Percentiles rank a stretch among this genome's conserved stretches.
Evolutionary conservation across 2,888 invertebrate species (phyloP).

Genomic region (Rhagium mordax): DNA sequence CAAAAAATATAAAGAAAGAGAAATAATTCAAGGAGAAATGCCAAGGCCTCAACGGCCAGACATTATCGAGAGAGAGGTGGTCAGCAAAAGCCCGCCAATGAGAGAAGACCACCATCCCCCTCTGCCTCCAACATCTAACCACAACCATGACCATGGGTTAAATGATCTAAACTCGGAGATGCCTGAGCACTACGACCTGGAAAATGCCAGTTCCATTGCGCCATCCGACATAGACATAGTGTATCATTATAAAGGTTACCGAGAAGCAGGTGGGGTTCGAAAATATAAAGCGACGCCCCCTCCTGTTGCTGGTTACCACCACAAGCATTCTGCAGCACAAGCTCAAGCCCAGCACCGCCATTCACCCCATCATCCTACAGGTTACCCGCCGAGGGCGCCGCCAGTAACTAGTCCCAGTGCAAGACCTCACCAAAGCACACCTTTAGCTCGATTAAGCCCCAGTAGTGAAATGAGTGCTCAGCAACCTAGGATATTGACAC

Average conservation of each 20-base stretch:
- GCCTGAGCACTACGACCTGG: constrained; percentile 95
- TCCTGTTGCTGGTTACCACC: constrained; percentile 83
- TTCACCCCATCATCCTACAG: constrained; percentile 84
- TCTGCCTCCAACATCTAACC: constrained; percentile 82
- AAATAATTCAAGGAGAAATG: constrained; percentile 75
- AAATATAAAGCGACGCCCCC: constrained; percentile 93
- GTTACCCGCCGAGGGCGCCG: constrained; percentile 82
- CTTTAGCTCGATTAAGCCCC: constrained; percentile 90
- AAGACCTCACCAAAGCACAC: constrained; percentile 91
- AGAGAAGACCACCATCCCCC: constrained; percentile 86
- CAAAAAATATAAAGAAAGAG: constrained; percentile 89
- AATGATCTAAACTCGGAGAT: constrained; percentile 85
- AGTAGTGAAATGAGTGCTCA: constrained; percentile 93
- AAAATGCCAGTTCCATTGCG: constrained; percentile 97
- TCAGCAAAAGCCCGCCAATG: constrained; percentile 87
- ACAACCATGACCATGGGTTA: constrained; percentile 81
- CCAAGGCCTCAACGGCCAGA: constrained; percentile 91
- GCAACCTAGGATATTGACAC: constrained; percentile 92
- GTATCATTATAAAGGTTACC: constrained; percentile 93
- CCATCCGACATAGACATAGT: constrained; percentile 98
- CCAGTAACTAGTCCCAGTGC: constrained; percentile 72
- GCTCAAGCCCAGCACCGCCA: constrained; percentile 82
- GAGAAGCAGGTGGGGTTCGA: constrained; percentile 86
- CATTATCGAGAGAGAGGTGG: constrained; percentile 92
- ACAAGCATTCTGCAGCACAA: constrained; percentile 80